Percentiles rank a stretch among this genome's conserved stretches.
Evolutionary conservation across 2,113 vertebrate species (phyloP).

Genomic region (Perognathus longimembris): DNA sequence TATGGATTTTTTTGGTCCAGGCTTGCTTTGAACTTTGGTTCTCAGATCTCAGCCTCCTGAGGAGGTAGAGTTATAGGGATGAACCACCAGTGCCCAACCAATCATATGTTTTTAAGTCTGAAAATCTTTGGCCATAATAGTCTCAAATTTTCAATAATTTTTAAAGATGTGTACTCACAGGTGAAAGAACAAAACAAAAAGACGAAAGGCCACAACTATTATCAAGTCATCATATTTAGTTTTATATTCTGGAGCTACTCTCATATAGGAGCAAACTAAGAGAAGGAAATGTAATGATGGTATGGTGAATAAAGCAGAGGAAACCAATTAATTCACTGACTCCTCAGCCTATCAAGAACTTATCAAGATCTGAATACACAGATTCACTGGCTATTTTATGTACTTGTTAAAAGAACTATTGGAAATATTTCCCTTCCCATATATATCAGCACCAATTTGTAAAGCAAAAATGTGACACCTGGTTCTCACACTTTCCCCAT

Average conservation of each 20-base stretch:
- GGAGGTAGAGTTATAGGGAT: no score
- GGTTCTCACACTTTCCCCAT: slow-evolving; percentile 27
- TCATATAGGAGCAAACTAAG: neutral
- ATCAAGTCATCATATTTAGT: neutral
- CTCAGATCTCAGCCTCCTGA: no score
- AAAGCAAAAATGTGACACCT: slow-evolving; percentile 11
- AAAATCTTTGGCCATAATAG: slow-evolving; percentile 40
- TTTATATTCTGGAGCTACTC: neutral
- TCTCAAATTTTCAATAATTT: slow-evolving; percentile 51
- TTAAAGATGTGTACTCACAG: slow-evolving; percentile 1
- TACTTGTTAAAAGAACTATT: slow-evolving; percentile 54
- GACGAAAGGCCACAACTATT: neutral
- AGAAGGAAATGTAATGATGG: slow-evolving; percentile 18
- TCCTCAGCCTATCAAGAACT: slow-evolving; percentile 54
- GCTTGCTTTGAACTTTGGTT: no score
- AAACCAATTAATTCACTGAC: slow-evolving; percentile 27
- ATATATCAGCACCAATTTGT: slow-evolving; percentile 50
- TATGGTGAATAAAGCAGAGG: slow-evolving; percentile 27
- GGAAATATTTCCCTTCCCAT: slow-evolving; percentile 65
- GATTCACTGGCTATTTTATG: slow-evolving; percentile 54
- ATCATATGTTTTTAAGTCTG: slow-evolving; percentile 49
- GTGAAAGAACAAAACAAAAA: slow-evolving; percentile 17
- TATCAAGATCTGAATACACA: slow-evolving; percentile 55
- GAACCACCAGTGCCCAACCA: no score
- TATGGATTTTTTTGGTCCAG: no score